Conservation (phyloP, 2,888 invertebrate genomes). For the Balanococcus diminutus region DNA sequence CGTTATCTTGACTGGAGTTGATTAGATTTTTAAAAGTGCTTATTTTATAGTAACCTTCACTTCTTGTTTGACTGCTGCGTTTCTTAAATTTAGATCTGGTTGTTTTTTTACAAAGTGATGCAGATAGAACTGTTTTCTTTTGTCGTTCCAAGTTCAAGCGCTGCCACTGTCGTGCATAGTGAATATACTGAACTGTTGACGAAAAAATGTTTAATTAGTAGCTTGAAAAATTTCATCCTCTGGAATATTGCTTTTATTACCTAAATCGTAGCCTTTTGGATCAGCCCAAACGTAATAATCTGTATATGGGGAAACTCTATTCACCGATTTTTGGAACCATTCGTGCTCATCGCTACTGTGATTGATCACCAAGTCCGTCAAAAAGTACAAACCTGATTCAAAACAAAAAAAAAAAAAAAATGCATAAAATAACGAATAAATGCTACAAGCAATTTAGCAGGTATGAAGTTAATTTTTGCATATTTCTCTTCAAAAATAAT, state of each 20-base stretch:
- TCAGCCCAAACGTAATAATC: constrained; percentile 65
- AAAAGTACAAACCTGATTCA: constrained; percentile 61
- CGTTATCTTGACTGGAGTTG: too few species aligned
- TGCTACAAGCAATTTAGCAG: too few species aligned
- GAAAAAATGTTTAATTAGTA: background rate
- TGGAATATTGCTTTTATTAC: constrained; percentile 61
- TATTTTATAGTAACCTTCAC: background rate
- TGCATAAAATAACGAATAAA: too few species aligned
- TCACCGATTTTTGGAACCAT: constrained; percentile 59
- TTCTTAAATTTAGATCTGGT: constrained; percentile 69
- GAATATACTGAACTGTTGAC: background rate
- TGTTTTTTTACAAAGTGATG: constrained; percentile 66
- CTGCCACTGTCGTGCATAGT: constrained; percentile 64
- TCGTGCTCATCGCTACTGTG: constrained; percentile 8
- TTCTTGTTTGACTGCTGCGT: constrained; percentile 60
- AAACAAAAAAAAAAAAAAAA: too few species aligned
- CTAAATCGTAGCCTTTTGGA: constrained; percentile 60
- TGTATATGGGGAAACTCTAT: constrained; percentile 61
- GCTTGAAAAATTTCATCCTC: too few species aligned
- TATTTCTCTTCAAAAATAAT: too few species aligned
- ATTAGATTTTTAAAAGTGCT: too few species aligned
- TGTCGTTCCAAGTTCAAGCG: constrained; percentile 75
- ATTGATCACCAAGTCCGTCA: constrained; percentile 56
- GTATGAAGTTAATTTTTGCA: too few species aligned
- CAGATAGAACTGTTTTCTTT: constrained; percentile 73